Conservation (phyloP, 2,113 vertebrate species). For the Crotalus viridis region DNA sequence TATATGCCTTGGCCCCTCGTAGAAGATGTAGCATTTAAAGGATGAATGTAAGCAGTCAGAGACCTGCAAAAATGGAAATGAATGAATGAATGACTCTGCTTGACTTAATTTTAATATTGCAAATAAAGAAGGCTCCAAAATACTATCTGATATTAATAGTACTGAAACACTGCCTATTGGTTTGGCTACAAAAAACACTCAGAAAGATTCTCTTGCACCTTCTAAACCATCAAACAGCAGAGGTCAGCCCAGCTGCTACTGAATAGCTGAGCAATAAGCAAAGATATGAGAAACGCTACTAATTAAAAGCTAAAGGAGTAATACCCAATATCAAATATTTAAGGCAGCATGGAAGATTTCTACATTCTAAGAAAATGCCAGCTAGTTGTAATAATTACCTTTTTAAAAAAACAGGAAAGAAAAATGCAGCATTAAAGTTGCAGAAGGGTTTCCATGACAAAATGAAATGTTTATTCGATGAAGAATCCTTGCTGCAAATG, state of each 20-base stretch:
- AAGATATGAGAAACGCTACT: conserved; percentile 68
- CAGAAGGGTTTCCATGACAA: conserved; percentile 45
- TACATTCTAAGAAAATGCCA: conserved; percentile 53
- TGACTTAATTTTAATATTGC: conserved; percentile 52
- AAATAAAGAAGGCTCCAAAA: conserved; percentile 55
- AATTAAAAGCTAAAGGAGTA: conserved; percentile 74
- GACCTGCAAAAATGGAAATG: conserved; percentile 6
- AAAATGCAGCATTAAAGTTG: conserved; percentile 42
- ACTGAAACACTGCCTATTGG: conserved; percentile 47
- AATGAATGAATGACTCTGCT: conserved; percentile 45
- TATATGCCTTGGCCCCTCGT: background rate
- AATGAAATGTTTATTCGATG: conserved; percentile 37
- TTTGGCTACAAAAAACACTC: conserved; percentile 30
- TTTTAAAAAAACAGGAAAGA: conserved; percentile 21
- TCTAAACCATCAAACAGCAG: conserved; percentile 58
- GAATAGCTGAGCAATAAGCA: conserved; percentile 67
- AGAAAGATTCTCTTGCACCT: conserved; percentile 46
- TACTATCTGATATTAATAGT: conserved; percentile 48
- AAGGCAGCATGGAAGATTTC: conserved; percentile 56
- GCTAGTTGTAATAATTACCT: conserved; percentile 50
- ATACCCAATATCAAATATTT: conserved; percentile 64
- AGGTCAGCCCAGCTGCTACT: conserved; percentile 63
- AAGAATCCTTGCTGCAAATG: conserved; percentile 33
- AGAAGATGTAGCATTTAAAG: background rate
- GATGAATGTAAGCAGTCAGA: background rate